Evolutionary conservation across 2,888 invertebrate species (phyloP), one percentile per base, ranked within the genome.

Genomic region (Acheta domesticus): DNA sequence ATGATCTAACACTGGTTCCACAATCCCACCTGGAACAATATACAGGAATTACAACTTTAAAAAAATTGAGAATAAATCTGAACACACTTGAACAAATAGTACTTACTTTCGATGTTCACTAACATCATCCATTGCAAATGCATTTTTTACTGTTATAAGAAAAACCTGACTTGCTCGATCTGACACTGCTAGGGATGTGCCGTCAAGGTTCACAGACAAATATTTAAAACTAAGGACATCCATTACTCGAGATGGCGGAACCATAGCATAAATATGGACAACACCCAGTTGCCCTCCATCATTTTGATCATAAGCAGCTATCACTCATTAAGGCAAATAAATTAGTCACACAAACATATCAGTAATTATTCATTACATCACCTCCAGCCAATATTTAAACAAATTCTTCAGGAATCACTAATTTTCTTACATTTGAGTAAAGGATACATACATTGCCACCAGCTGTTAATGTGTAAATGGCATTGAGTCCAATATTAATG

Each of bases 401-500:
- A 5, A 36, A 36, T 36, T 8, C 36, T 36, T 36, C 5, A 36
- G 8, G 8, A 8, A 36, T 36, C 36, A 36, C 8, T 36, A 36
- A 36, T 36, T 36, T 36, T 8, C 5, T 8, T 36, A 8, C 8
- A 36, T 4, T 8, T 1, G 8, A 36, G 5, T 12, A 80, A 81
- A 81, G 81, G 81, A 81, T 81, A 81, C 81, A 75, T 11, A 82
- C 23, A 78, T 73, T 80, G 77, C 80, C 80, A 50, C 76, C 78
- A n/a, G 75, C n/a, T 50, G 80, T 80, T 16, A 82, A 75, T 20
- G 77, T 75, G 76, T 78, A 81, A 50, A 80, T 62, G 21, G 49
- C 20, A 48, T 78, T 75, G 12, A 49, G 75, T 21, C 75, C 76
- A 36, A 78, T 75, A n/a, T 16, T 49, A 16, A 80, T 36, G n/a